Conservation (phyloP, 2,113 vertebrate genomes). For the Falco punctatus region DNA sequence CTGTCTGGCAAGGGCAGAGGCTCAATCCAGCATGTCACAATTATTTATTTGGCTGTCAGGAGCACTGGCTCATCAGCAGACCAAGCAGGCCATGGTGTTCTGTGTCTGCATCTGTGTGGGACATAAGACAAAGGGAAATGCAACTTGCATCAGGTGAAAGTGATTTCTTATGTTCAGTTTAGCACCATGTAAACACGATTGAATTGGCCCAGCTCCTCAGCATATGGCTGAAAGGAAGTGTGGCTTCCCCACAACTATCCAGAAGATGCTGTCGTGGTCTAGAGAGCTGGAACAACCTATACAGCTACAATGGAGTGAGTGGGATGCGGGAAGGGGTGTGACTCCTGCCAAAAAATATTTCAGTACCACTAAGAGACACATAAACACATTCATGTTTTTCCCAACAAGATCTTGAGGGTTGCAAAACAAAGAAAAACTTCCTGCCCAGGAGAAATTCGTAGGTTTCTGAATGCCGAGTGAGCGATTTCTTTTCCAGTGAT, state of each 20-base stretch:
- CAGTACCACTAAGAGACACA: not conserved
- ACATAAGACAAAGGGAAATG: not conserved
- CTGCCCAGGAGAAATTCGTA: not conserved
- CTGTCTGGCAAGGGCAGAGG: not conserved
- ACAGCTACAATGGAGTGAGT: not conserved
- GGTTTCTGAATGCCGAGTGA: not conserved
- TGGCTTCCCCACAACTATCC: not conserved
- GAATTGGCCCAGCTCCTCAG: not conserved
- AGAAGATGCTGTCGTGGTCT: not conserved
- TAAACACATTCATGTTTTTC: not conserved
- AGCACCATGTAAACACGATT: not conserved
- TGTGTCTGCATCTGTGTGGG: not conserved
- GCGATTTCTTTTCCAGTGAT: not conserved
- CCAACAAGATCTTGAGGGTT: not conserved
- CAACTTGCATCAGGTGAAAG: not conserved
- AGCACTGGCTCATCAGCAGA: not conserved
- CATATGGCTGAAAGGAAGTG: not conserved
- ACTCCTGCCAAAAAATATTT: not conserved
- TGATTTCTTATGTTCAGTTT: not conserved
- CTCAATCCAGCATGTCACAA: not conserved
- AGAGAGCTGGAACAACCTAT: not conserved
- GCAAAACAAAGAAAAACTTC: not conserved
- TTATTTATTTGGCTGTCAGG: not conserved
- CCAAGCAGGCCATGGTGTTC: not conserved
- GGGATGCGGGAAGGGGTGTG: not conserved